phyloP scores from a whole-genome alignment of 2,113 vertebrate genomes.

The Microtus ochrogaster region DNA sequence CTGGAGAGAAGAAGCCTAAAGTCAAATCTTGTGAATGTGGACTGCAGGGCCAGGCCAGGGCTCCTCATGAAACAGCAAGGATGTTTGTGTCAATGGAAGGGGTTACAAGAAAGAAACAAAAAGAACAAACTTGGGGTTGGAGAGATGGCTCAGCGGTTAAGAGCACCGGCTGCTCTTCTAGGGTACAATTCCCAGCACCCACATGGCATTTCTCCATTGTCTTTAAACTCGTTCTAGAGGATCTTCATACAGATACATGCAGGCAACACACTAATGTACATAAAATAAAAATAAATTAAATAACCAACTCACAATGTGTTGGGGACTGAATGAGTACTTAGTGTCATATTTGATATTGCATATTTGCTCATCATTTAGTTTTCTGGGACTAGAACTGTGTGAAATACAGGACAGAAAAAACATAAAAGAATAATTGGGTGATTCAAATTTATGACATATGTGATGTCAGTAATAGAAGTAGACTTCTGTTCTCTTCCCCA shows the following conservation, averaged over 20 bases:
- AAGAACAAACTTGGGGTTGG: background rate
- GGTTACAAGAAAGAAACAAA: background rate
- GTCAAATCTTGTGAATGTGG: background rate
- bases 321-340: background rate
- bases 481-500: background rate
- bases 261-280: no score
- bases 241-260: no score
- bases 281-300: background rate
- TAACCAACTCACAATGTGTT: background rate
- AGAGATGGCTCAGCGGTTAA: no score
- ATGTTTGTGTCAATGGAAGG: background rate
- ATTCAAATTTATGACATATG: background rate
- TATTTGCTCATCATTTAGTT: background rate
- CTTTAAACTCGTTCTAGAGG: no score
- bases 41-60: background rate
- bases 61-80: background rate
- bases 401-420: background rate
- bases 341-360: background rate
- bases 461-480: background rate
- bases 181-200: no score
- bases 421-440: background rate
- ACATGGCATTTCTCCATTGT: no score
- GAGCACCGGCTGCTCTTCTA: no score
- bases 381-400: conserved; percentile 33
- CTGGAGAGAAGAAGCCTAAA: background rate